Evolutionary conservation across 1,140 invertebrate genomes (phyloP), one percentile per base, ranked within the genome.

Genomic region (Diprion similis): DNA sequence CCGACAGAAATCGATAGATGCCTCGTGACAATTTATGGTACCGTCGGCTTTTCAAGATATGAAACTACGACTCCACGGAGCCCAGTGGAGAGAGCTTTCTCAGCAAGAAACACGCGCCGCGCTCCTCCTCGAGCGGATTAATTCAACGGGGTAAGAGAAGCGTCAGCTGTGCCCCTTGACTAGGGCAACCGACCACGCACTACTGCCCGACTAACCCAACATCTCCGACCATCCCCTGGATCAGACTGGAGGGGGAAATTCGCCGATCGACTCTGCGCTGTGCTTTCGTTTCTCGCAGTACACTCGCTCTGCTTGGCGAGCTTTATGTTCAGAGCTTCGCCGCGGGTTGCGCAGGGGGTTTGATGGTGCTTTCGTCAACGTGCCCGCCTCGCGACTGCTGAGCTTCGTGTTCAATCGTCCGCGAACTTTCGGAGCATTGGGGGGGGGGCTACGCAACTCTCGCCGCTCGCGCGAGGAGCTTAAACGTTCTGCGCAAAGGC

Each of bases 181-280:
- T 37, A 37, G 24, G 24, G 24, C 24, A 37, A 37, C 51, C 51
- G 51, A 59, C 51, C 51, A 59, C 51, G 51, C 51, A 59, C 51
- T 59, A 59, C 51, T 59, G 51, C 51, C 51, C 51, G 51, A 59
- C 51, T 59, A 59, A 59, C 51, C 51, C 51, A 59, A 59, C 51
- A 17, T 59, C 51, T 15, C 51, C 51, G n/a, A 15, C 51, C 51
- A 13, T 59, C n/a, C 24, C 24, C 24, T 37, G 24, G 6, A 37
- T 37, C 6, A 37, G 24, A 37, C 24, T 37, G 24, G 24, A 37
- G 24, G 51, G 51, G n/a, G 51, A 59, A 59, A 15, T 59, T 59
- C 51, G 51, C 51, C n/a, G 51, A 59, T 59, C 51, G 51, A 59
- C 51, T 59, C 11, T 59, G 51, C 51, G 51, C 51, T 17, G 51